These are phyloP conservation scores for Meteorus sp. DNA, from an alignment of 1,140 invertebrate species.

Conservation along the genomic window DNA sequence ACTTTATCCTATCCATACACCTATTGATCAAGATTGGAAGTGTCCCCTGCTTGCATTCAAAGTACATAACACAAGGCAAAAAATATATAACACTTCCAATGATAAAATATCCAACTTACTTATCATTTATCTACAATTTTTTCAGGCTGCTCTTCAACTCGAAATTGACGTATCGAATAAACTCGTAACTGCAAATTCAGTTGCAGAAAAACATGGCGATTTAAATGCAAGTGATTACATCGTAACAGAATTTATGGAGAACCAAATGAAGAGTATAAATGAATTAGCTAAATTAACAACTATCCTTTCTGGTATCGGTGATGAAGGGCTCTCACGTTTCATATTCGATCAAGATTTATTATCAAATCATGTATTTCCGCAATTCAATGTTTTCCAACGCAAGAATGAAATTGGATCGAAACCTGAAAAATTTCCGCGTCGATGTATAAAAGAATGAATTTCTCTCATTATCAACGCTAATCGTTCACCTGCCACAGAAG, in stretches of 20 bases:
- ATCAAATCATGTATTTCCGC: slow-evolving; percentile 30
- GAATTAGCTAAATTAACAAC: slow-evolving; percentile 43
- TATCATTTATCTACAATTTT: slow-evolving; percentile 14
- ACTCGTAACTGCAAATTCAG: slow-evolving; percentile 33
- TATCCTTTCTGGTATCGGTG: slow-evolving; percentile 45
- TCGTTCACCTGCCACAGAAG: no score
- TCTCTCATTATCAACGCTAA: no score
- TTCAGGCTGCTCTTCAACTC: slow-evolving; percentile 41
- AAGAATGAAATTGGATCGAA: slow-evolving; percentile 16
- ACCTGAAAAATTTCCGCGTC: no score
- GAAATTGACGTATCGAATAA: slow-evolving; percentile 42
- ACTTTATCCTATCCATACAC: slow-evolving; percentile 34
- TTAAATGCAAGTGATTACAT: slow-evolving; percentile 47
- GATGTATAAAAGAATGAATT: no score
- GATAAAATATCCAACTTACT: slow-evolving; percentile 1
- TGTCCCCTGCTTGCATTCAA: slow-evolving; percentile 46
- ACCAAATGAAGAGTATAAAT: slow-evolving; percentile 49
- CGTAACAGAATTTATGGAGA: slow-evolving; percentile 42
- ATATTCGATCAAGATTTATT: slow-evolving; percentile 48
- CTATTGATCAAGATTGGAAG: slow-evolving; percentile 48
- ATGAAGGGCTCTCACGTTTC: slow-evolving; percentile 42
- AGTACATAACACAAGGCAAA: no score
- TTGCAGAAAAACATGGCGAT: slow-evolving; percentile 43
- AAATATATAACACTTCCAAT: no score
- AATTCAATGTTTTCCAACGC: slow-evolving; percentile 35